Evolutionary conservation across 2,888 invertebrate genomes (phyloP).

Genomic region (Andrena flavipes): DNA sequence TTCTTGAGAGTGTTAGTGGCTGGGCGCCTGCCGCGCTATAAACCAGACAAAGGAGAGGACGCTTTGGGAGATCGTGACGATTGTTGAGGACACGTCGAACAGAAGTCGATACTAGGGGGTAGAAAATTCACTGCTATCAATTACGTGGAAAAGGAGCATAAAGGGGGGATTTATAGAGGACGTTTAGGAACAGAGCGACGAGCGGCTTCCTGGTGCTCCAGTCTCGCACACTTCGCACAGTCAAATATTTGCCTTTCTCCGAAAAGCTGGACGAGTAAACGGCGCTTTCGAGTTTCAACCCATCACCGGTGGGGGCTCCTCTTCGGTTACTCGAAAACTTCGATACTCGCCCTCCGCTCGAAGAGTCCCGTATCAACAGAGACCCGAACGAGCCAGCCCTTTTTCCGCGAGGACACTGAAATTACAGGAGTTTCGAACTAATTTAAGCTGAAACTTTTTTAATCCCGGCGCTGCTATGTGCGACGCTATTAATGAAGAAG

Average conservation of each 20-base stretch:
- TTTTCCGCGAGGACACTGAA: background rate
- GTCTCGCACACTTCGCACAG: background rate
- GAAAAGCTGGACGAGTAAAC: slow-evolving; percentile 28
- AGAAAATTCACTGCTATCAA: background rate
- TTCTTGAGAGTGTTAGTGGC: slow-evolving; percentile 24
- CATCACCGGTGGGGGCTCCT: background rate
- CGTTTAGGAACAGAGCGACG: background rate
- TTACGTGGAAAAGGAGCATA: background rate
- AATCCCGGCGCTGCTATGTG: slow-evolving; percentile 7
- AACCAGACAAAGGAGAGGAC: background rate
- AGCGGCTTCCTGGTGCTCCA: background rate
- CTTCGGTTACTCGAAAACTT: slow-evolving; percentile 10
- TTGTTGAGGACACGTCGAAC: slow-evolving; percentile 7
- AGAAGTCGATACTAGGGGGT: no score
- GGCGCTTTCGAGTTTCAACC: slow-evolving; percentile 5
- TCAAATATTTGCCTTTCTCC: slow-evolving; percentile 24
- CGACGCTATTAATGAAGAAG: slow-evolving; percentile 18
- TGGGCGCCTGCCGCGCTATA: background rate
- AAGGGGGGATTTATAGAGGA: background rate
- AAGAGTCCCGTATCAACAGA: slow-evolving; percentile 16
- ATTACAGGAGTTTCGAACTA: slow-evolving; percentile 17
- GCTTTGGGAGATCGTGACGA: background rate
- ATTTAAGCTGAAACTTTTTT: slow-evolving; percentile 32
- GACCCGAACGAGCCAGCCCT: background rate
- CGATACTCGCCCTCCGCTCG: slow-evolving; percentile 11